Base-by-base conservation (phyloP, 2,888 invertebrate species). In the Ernsta delagoae region DNA sequence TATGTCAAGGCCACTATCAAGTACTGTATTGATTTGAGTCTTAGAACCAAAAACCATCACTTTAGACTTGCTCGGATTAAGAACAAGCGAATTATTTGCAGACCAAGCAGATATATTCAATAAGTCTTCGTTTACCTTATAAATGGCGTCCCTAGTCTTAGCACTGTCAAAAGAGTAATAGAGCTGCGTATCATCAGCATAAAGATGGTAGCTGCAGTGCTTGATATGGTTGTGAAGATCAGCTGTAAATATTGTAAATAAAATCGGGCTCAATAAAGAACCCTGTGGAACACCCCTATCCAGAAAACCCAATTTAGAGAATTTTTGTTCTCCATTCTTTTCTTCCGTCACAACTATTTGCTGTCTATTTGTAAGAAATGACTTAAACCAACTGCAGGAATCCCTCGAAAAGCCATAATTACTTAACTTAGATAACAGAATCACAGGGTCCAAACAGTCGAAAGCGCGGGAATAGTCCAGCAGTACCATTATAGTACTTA, bases 401-500 rank as follows among this genome's bases (percentile, higher is more conserved):
- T 61, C 16, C 4, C 24, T 48, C 34, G 60, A 48, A n/a, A 61
- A 61, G 11, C 60, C 48, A 34, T 61, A 61, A n/a, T 61, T 4
- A 34, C 4, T 24, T 16, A 61, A 48, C 34, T 61, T 61, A 2
- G 5, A 4, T 34, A 61, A n/a, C 3, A 61, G 60, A 3, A 61
- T 9, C n/a, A n/a, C n/a, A 31, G 60, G 60, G n/a, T 65, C 16
- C 5, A 59, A 16, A 59, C 65, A 65, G 43, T 65, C 65, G 24
- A 65, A 65, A 2, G 59, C 59, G 2, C 65, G 48, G 6, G 65
- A 65, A 24, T 59, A 65, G 12, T 65, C 65, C 9, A 65, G 59
- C 6, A 65, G 50, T 5, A 65, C 48, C 59, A 57, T 45, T 36
- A 65, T 59, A 50, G 48, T 59, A 24, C 65, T 65, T 9, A 59